These are phyloP conservation scores for Leucophenga maculata DNA, from an alignment of 2,888 invertebrate genomes.

Conservation along the genomic window DNA sequence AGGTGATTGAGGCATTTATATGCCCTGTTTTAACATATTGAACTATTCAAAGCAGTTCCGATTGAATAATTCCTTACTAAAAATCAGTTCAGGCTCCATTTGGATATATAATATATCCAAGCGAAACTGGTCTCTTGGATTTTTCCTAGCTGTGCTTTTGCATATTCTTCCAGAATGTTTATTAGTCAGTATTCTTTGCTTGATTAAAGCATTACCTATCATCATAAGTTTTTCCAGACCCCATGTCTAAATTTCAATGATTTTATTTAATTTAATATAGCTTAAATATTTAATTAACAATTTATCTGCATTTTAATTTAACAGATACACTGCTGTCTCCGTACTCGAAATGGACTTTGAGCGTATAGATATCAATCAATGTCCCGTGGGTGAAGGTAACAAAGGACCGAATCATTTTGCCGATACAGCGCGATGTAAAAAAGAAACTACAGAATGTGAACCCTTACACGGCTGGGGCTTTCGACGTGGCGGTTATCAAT, in stretches of 20 bases:
- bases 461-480: constrained; percentile 97
- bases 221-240: too few species aligned
- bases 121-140: too few species aligned
- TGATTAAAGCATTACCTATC: too few species aligned
- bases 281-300: not conserved
- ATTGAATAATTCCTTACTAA: too few species aligned
- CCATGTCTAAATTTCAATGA: not conserved
- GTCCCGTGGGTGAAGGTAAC: constrained; percentile 91
- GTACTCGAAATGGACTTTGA: constrained; percentile 97
- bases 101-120: too few species aligned
- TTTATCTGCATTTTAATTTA: constrained; percentile 71
- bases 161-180: too few species aligned
- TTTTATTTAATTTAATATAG: not conserved
- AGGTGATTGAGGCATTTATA: too few species aligned
- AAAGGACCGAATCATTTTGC: constrained; percentile 90
- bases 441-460: constrained; percentile 95
- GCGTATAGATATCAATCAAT: constrained; percentile 97
- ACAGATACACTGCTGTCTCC: constrained; percentile 88
- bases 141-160: too few species aligned
- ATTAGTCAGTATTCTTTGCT: too few species aligned
- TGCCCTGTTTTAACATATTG: too few species aligned
- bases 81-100: too few species aligned
- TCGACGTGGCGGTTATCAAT: constrained; percentile 94
- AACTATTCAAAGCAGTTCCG: too few species aligned
- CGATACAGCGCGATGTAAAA: constrained; percentile 92